Evolutionary conservation across 2,113 vertebrate species (phyloP), one percentile per base, ranked within the genome.

Genomic region (Prionailurus bengalensis): DNA sequence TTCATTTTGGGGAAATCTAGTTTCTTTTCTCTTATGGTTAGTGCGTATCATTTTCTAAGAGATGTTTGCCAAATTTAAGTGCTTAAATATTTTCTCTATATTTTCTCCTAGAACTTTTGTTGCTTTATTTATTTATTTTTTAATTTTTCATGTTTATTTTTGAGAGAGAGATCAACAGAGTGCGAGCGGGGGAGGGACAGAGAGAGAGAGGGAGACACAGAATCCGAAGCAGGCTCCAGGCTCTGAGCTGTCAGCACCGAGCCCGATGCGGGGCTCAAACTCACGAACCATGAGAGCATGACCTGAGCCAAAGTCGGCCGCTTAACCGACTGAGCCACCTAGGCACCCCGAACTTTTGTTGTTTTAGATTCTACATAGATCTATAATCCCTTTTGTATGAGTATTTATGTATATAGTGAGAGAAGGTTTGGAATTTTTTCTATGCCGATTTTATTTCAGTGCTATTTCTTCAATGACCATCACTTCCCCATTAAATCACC

Each of bases 71-170:
- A 48, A 42, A 58, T 79, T 68, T 82, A 94, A 63, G 13, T 84
- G 27, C 58, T 55, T 65, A 4, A 92, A 10, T 25, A 53, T 80
- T 74, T 89, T 79, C n/a, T 91, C 23, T 84, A 7, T 55, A n/a
- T 92, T 96, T 93, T 68, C 48, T 80, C 65, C 58, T 76, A 87
- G 31, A 82, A 53, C 9, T 68, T 94, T 76, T 33, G 25, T 84
- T 66, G 42, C 6, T 95, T 91, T 70, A 76, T 45, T 91, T 70
- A 76, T 45, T 45, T 45, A 8, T 45, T 45, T 45, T 45, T 45
- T 45, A 45, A 45, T 45, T 45, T 45, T 45, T 45, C 9, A 45
- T 45, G 1, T 45, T 45, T 45, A 8, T 45, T 45, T 45, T 45
- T 45, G 45, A 45, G 45, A 45, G 45, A 45, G 45, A 45, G 45